phyloP scores from a whole-genome alignment of 2,797 vertebrate genomes.

The Babyrousa celebensis region DNA sequence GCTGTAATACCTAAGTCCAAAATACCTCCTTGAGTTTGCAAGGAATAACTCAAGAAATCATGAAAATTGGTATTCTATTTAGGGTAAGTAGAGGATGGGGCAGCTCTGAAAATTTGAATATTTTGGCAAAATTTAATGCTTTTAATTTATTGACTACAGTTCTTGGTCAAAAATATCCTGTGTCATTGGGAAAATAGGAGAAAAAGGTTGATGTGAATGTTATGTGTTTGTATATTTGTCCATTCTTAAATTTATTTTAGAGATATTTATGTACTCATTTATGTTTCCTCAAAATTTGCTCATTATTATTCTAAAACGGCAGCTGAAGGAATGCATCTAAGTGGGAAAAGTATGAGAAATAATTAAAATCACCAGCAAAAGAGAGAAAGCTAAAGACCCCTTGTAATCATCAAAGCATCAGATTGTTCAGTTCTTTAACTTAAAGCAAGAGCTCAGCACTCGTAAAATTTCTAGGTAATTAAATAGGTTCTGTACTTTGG shows the following conservation, averaged over 20 bases:
- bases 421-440: conserved; percentile 86
- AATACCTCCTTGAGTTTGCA: fast-evolving
- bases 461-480: conserved; percentile 89
- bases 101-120: not conserved
- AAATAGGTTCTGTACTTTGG: conserved; percentile 90
- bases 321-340: conserved; percentile 69
- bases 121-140: not conserved
- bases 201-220: not conserved
- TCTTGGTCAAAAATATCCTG: not conserved
- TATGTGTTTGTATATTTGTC: not conserved
- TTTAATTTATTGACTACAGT: conserved; percentile 32
- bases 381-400: conserved; percentile 77
- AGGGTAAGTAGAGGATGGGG: not conserved
- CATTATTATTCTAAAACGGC: conserved; percentile 69
- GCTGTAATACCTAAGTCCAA: conserved; percentile 15
- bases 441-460: conserved; percentile 82
- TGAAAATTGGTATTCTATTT: not conserved
- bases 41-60: conserved; percentile 4
- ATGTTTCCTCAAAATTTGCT: conserved; percentile 36
- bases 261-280: not conserved
- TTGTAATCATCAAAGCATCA: conserved; percentile 88
- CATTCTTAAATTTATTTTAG: conserved; percentile 46
- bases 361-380: conserved; percentile 88
- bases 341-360: conserved; percentile 72
- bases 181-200: not conserved